Evolutionary conservation across 2,113 vertebrate genomes (phyloP), one percentile per base, ranked within the genome.

Genomic region (Cepphus grylle): DNA sequence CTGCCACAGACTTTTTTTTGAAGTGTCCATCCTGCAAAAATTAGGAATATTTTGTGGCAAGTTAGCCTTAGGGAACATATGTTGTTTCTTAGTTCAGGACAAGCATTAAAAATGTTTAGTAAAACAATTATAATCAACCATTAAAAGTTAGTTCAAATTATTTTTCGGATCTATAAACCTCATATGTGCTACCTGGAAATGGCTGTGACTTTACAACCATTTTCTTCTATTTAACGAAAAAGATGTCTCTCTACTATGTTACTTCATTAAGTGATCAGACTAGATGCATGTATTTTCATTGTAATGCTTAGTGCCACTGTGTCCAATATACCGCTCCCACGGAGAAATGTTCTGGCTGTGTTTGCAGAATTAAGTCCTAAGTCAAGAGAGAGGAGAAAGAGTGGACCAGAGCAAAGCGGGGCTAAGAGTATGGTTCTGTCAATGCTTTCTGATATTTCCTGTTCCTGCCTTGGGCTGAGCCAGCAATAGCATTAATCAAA

Each of bases 341-440:
- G 6, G 40, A 58, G 12, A 67, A 63, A 6, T 30, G 30, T 30
- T 47, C n/a, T 63, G n/a, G 16, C 10, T 90, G 65, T 71, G 25
- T 67, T 62, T 72, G 66, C 70, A 92, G 58, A 52, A 47, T 15
- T 61, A 73, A 73, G 9, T 27, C 11, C 13, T 36, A 81, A 90
- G 5, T 43, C 34, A 69, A 77, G 29, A 36, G 5, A 55, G 25
- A 71, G 15, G 12, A 93, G 25, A 70, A 70, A 83, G 25, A 69
- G 32, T 8, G 4, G 58, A 52, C 27, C 42, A 19, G 0, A 59
- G 58, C 32, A 70, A 70, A 61, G 29, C 0, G 0, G 22, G 6
- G 6, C 26, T 72, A 32, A 82, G 26, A 43, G 7, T 29, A n/a
- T 6, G 15, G 12, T 22, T 71, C 63, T 95, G 62, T 45, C 63